Conservation (phyloP, 2,888 invertebrate species). For the Dromius quadrimaculatus region DNA sequence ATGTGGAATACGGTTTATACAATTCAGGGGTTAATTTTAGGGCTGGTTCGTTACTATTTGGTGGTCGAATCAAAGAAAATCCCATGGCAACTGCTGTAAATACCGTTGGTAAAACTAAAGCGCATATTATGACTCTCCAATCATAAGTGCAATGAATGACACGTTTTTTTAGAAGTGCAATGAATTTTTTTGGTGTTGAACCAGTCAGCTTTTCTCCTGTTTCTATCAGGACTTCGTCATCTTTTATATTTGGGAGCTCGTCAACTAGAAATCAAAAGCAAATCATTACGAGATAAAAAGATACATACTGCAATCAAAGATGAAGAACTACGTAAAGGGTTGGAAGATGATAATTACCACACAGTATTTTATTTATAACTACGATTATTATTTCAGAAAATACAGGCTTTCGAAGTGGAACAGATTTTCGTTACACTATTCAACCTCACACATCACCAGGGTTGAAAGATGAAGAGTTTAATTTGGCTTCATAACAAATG, state of each 20-base stretch:
- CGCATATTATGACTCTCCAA: conserved; percentile 72
- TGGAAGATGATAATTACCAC: too few relatives aligned
- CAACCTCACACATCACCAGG: too few relatives aligned
- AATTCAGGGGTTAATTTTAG: conserved; percentile 68
- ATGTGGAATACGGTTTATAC: conserved; percentile 67
- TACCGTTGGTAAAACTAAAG: conserved; percentile 72
- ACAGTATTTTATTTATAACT: too few relatives aligned
- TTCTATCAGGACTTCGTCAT: conserved; percentile 39
- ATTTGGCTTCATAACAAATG: too few relatives aligned
- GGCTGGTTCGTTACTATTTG: conserved; percentile 72
- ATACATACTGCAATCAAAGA: too few relatives aligned
- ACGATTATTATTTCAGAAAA: too few relatives aligned
- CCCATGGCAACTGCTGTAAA: conserved; percentile 78
- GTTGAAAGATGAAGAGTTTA: too few relatives aligned
- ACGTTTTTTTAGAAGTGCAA: conserved; percentile 71
- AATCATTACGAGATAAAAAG: too few relatives aligned
- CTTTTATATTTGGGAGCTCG: conserved; percentile 24
- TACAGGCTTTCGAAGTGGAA: too few relatives aligned
- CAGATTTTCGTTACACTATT: too few relatives aligned
- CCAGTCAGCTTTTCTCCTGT: conserved; percentile 44
- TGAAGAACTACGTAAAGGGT: too few relatives aligned
- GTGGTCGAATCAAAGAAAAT: conserved; percentile 75
- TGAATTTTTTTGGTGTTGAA: conserved; percentile 58
- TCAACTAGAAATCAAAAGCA: conserved; percentile 10
- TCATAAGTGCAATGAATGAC: conserved; percentile 73